Conservation (phyloP, 2,888 invertebrate species). For the Cerastoderma edule region DNA sequence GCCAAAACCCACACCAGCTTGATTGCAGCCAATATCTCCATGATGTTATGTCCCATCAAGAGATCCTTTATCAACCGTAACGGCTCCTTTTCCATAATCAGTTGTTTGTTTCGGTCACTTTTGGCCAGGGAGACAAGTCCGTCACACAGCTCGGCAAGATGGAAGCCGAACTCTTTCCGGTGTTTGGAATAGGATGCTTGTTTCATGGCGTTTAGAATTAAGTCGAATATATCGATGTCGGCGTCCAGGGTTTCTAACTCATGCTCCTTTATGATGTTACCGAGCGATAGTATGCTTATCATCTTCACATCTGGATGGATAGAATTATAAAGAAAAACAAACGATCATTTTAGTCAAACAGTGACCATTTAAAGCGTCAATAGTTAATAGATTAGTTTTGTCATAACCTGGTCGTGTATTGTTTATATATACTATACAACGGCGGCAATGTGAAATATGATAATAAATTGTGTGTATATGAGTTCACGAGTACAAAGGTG, state of each 20-base stretch:
- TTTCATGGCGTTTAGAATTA: constrained; percentile 61
- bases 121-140: constrained; percentile 67
- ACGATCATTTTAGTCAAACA: background rate
- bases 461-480: too few species aligned
- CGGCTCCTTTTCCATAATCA: constrained; percentile 64
- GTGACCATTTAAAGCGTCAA: too few species aligned
- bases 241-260: constrained; percentile 61
- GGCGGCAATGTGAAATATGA: too few species aligned
- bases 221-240: constrained; percentile 66
- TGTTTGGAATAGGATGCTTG: constrained; percentile 45
- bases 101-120: constrained; percentile 66
- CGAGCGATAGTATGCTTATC: constrained; percentile 66
- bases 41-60: constrained; percentile 28
- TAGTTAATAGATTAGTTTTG: too few species aligned
- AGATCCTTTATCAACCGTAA: constrained; percentile 43
- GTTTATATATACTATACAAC: too few species aligned
- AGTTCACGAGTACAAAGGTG: too few species aligned
- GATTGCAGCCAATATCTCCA: constrained; percentile 51
- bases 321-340: too few species aligned
- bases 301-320: constrained; percentile 69
- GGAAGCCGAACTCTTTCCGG: constrained; percentile 65
- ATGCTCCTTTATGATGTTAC: constrained; percentile 71
- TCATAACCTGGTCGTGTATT: too few species aligned
- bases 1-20: constrained; percentile 70
- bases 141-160: constrained; percentile 68